These are phyloP conservation scores for Prorops nasuta DNA, from an alignment of 1,140 invertebrate genomes.

Conservation along the genomic window DNA sequence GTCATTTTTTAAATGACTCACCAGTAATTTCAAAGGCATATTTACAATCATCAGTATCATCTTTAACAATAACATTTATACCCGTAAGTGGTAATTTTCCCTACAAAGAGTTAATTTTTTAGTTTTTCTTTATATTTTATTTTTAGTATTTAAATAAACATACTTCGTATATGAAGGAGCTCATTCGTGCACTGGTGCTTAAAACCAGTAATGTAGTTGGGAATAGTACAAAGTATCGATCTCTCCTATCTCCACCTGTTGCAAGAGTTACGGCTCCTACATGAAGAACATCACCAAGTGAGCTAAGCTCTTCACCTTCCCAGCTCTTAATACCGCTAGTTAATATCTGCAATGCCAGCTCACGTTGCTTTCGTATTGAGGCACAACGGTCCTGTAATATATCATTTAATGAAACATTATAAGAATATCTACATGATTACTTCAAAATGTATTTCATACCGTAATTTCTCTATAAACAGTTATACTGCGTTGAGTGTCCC, in stretches of 20 bases:
- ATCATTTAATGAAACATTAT: conserved; percentile 7
- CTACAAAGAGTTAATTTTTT: conserved; percentile 55
- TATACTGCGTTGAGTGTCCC: conserved; percentile 92
- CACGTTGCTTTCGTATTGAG: conserved; percentile 87
- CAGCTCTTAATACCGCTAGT: conserved; percentile 89
- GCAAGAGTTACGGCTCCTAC: conserved; percentile 81
- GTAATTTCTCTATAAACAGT: conserved; percentile 93
- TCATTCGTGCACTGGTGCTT: conserved; percentile 85
- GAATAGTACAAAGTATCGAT: conserved; percentile 91
- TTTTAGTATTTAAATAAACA: conserved; percentile 6
- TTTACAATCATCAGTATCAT: conserved; percentile 77
- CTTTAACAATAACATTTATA: conserved; percentile 73
- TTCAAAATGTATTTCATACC: conserved; percentile 61
- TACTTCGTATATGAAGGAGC: conserved; percentile 95
- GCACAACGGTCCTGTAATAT: conserved; percentile 74
- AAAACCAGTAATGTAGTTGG: conserved; percentile 84
- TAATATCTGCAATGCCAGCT: conserved; percentile 92
- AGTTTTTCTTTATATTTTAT: conserved; percentile 5
- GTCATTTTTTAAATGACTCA: conserved; percentile 29
- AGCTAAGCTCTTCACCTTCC: conserved; percentile 84
- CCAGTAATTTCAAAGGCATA: conserved; percentile 90
- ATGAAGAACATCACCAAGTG: conserved; percentile 76
- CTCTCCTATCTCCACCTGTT: conserved; percentile 74
- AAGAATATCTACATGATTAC: conserved; percentile 10
- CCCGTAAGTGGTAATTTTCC: conserved; percentile 87